Evolutionary conservation across 2,113 vertebrate genomes (phyloP).

Genomic region (Cynocephalus volans): DNA sequence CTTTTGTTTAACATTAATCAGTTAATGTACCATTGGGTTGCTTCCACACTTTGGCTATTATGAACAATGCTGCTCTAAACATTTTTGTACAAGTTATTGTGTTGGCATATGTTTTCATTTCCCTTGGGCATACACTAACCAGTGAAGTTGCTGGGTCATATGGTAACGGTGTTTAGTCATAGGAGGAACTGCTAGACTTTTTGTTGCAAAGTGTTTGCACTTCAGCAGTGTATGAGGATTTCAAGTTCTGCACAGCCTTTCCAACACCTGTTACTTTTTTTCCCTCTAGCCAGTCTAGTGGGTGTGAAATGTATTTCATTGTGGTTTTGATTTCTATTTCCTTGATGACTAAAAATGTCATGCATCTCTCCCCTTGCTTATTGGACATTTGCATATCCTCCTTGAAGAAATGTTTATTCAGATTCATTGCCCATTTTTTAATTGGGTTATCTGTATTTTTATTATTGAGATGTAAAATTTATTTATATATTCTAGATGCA

Average conservation of each 20-base stretch:
- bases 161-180: background rate
- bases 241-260: background rate
- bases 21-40: background rate
- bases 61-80: background rate
- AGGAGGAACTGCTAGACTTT: background rate
- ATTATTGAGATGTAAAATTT: background rate
- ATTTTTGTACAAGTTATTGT: background rate
- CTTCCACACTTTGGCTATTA: background rate
- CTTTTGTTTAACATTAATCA: background rate
- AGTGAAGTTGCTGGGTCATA: background rate
- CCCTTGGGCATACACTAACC: background rate
- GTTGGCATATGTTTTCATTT: background rate
- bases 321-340: background rate
- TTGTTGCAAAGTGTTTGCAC: background rate
- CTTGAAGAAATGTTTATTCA: background rate
- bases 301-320: background rate
- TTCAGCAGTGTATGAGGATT: background rate
- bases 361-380: background rate
- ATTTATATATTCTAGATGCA: background rate
- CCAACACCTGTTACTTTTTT: background rate
- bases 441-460: background rate
- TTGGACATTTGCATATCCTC: background rate
- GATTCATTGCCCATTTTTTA: background rate
- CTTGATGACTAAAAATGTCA: background rate
- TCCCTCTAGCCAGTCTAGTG: background rate